Conservation (phyloP, 2,113 vertebrate genomes). For the Merops nubicus region DNA sequence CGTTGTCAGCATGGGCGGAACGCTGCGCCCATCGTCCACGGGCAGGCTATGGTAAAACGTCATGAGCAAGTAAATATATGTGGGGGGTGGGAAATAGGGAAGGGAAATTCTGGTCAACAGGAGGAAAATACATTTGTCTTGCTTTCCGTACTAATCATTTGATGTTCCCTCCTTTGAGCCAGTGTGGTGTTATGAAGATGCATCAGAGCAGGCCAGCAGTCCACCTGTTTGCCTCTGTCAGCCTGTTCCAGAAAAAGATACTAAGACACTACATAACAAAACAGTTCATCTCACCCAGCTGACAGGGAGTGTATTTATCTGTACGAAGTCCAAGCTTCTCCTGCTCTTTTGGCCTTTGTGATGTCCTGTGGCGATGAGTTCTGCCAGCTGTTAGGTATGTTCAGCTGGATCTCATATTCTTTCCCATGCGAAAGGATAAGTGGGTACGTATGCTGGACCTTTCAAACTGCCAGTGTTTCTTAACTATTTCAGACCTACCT, state of each 20-base stretch:
- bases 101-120: not conserved
- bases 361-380: not conserved
- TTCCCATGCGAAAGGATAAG: not conserved
- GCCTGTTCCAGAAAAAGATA: not conserved
- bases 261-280: not conserved
- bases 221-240: not conserved
- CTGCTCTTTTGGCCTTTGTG: not conserved
- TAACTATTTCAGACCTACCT: not conserved
- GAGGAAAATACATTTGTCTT: not conserved
- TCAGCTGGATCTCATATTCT: not conserved
- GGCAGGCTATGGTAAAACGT: not conserved
- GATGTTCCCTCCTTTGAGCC: not conserved
- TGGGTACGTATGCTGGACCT: not conserved
- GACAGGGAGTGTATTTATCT: not conserved
- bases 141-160: not conserved
- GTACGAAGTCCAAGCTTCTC: not conserved
- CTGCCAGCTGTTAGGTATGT: not conserved
- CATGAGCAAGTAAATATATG: fast-evolving
- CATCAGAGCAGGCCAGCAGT: not conserved
- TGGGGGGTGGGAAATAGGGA: fast-evolving
- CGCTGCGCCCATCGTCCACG: not conserved
- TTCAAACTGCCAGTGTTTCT: not conserved
- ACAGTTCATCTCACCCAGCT: not conserved
- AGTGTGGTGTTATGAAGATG: not conserved
- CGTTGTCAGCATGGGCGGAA: not conserved